phyloP scores from a whole-genome alignment of 2,797 vertebrate genomes.

The Anisognathus igniventris region DNA sequence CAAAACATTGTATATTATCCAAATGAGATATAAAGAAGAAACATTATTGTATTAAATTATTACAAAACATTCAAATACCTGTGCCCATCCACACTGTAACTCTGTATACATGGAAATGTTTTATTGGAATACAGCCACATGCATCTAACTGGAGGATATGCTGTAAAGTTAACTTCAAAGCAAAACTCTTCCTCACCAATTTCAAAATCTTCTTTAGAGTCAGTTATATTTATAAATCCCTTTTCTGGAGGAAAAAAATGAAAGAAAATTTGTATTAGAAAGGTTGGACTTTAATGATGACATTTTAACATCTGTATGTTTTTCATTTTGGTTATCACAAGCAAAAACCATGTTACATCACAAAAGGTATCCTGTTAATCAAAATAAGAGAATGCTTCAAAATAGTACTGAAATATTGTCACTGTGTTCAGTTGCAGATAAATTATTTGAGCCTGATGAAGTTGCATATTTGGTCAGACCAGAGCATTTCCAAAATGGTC shows the following conservation, averaged over 20 bases:
- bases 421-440: not conserved
- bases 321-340: not conserved
- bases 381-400: not conserved
- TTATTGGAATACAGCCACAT: slow-evolving; percentile 80
- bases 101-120: slow-evolving; percentile 65
- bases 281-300: not conserved
- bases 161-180: slow-evolving; percentile 79
- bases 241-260: slow-evolving; percentile 70
- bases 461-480: not conserved
- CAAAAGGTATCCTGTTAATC: not conserved
- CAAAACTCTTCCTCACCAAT: slow-evolving; percentile 71
- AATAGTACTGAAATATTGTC: not conserved
- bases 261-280: not conserved
- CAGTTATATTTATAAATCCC: slow-evolving; percentile 78
- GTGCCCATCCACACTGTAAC: slow-evolving; percentile 44
- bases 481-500: not conserved
- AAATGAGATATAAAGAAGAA: not conserved
- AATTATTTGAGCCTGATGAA: not conserved
- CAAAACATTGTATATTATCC: not conserved
- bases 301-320: not conserved
- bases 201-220: slow-evolving; percentile 71
- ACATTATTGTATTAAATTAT: not conserved
- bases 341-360: not conserved
- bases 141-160: slow-evolving; percentile 82
- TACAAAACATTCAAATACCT: slow-evolving; percentile 69